Base-by-base conservation (phyloP, 1,140 invertebrate species). In the Drosophila nigromelanica region DNA sequence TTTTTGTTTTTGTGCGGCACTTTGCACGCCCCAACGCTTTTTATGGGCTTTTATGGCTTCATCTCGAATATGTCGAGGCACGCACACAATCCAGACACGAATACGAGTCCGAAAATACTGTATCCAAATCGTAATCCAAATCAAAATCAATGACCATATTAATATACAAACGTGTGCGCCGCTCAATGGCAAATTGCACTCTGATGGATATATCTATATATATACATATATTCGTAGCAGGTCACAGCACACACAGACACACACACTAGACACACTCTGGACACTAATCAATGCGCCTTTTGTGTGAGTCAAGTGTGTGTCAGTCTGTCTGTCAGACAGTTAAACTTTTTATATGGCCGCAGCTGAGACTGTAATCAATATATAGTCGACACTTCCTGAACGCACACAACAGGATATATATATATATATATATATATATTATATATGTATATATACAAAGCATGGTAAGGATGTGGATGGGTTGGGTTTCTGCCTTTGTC, bases 61-160 rank as follows among this genome's bases (percentile, higher is more conserved):
- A 74, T 74, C 55, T 39, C 7, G 39, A 43, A 27, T n/a, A 24
- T 35, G n/a, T n/a, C 73, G 4, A 15, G n/a, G n/a, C 52, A 60
- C 70, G 54, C 59, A 58, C 63, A 67, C 56, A 39, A 50, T 59
- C 45, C 45, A 30, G 37, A 15, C 6, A 14, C n/a, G 14, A 37
- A 52, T 30, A 5, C 50, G 50, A 11, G 15, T 21, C 42, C 11
- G 30, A 47, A n/a, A 30, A 27, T 35, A 18, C 30, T 27, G 54
- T 43, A 52, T 30, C 37, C 30, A 51, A 72, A 55, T 62, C 50
- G 59, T 55, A 55, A 62, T 50, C 68, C 68, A 50, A 73, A 78
- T 74, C 76, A 69, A 76, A 73, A 67, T 68, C 79, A 83, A 83
- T 83, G 73, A 67, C 67, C 78, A 86, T 80, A 83, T 86, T 85